These are phyloP conservation scores for Phocoena sinus DNA, from an alignment of 2,113 vertebrate species.

Conservation along the genomic window DNA sequence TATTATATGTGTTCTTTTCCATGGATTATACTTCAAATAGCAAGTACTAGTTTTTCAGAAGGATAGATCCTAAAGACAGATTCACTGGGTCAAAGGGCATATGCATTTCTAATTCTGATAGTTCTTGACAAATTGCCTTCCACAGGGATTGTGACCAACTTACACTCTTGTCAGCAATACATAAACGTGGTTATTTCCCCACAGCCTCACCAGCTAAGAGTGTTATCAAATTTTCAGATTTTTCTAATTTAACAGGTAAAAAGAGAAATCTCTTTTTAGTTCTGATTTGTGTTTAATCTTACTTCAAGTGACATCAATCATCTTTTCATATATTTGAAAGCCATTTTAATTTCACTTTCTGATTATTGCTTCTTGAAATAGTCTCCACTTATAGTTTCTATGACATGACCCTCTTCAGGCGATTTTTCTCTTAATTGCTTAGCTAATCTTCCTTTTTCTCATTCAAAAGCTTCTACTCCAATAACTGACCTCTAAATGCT, in stretches of 20 bases:
- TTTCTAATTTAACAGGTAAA: not conserved
- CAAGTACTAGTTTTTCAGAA: not conserved
- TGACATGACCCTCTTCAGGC: not conserved
- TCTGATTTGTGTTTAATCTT: not conserved
- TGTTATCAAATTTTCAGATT: not conserved
- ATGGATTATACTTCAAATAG: not conserved
- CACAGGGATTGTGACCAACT: not conserved
- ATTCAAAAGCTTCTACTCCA: not conserved
- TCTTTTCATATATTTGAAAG: not conserved
- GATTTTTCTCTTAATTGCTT: not conserved
- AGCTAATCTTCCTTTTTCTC: not conserved
- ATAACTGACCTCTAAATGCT: not conserved
- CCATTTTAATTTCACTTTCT: not conserved
- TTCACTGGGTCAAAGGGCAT: not conserved
- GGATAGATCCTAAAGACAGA: not conserved
- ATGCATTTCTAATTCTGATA: not conserved
- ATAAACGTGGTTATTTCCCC: not conserved
- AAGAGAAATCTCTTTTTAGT: not conserved
- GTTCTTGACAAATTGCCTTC: not conserved
- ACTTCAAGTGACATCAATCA: not conserved
- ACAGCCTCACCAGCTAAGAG: not conserved
- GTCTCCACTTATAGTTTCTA: not conserved
- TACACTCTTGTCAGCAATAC: not conserved
- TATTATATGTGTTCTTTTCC: too few relatives aligned
- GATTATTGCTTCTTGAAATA: not conserved